phyloP scores from a whole-genome alignment of 2,888 invertebrate genomes.

The Tachina lurida region DNA sequence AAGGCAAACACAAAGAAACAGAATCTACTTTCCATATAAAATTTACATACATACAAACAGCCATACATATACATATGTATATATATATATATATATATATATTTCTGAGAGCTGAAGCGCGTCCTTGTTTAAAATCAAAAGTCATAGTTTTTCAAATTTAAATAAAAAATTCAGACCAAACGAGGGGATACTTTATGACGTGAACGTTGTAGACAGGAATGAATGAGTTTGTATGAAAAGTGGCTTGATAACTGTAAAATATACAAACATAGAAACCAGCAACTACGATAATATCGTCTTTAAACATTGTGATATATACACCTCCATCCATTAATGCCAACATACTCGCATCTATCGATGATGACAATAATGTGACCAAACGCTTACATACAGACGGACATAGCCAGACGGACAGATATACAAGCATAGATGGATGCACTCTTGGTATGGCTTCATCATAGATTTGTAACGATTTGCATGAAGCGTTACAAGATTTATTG shows the following conservation, averaged over 20 bases:
- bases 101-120: constrained; percentile 28
- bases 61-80: no score
- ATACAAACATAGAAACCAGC: constrained; percentile 4
- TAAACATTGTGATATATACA: constrained; percentile 5
- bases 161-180: constrained; percentile 49
- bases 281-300: constrained; percentile 23
- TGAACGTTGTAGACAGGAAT: background rate
- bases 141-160: constrained; percentile 54
- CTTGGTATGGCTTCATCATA: constrained; percentile 58
- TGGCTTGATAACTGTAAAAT: constrained; percentile 3
- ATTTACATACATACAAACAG: no score
- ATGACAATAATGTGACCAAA: constrained; percentile 56
- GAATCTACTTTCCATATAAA: background rate
- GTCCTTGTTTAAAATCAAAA: constrained; percentile 60
- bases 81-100: no score
- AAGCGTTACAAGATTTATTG: constrained; percentile 78
- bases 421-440: background rate
- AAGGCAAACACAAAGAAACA: background rate
- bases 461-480: constrained; percentile 71
- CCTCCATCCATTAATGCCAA: background rate
- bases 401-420: background rate
- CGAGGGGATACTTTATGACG: background rate
- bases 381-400: background rate
- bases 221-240: background rate
- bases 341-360: constrained; percentile 35